Evolutionary conservation across 2,797 vertebrate species (phyloP), one percentile per base, ranked within the genome.

Genomic region (Atherinosoma microstoma): DNA sequence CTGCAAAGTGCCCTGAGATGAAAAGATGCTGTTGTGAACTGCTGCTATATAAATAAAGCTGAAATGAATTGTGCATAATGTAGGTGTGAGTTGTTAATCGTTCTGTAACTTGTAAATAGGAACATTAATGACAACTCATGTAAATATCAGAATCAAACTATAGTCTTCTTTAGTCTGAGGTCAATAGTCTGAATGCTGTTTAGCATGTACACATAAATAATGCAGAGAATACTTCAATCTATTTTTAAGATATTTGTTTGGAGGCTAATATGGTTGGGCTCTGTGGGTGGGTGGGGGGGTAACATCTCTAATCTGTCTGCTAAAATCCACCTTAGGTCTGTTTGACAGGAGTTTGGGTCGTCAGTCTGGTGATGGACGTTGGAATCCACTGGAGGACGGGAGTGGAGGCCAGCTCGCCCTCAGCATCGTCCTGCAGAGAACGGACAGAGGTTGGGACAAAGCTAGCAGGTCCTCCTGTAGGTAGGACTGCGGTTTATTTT

Each of bases 361-460:
- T 85, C 62, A 78, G 63, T 11, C 79, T 64, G 0, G 77, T 86
- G 65, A 94, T 15, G 58, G 29, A 42, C 40, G 76, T 90, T 34
- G 94, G 93, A 64, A 90, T 85, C 94, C 94, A 95, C 60, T 84
- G 91, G 38, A 91, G 70, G 32, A 54, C 9, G 0, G 60, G 11
- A 13, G 64, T 36, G 18, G 72, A 78, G 42, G 65, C 22, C 27
- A 69, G 1, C 29, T 90, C 83, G 0, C 74, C 90, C 67, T 92
- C 89, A 51, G 32, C 69, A 56, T 32, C 75, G 16, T 90, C 87
- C 89, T 90, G 71, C 56, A 66, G 10, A 63, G 27, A 58, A 22
- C 2, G 22, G 36, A 58, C 9, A 7, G 49, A 54, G 1, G 9
- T 29, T 2, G 12, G 16, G 36, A 56, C 24, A 15, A 70, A 35